Base-by-base conservation (phyloP, 2,797 vertebrate genomes). In the Platyrinchus mystaceus region DNA sequence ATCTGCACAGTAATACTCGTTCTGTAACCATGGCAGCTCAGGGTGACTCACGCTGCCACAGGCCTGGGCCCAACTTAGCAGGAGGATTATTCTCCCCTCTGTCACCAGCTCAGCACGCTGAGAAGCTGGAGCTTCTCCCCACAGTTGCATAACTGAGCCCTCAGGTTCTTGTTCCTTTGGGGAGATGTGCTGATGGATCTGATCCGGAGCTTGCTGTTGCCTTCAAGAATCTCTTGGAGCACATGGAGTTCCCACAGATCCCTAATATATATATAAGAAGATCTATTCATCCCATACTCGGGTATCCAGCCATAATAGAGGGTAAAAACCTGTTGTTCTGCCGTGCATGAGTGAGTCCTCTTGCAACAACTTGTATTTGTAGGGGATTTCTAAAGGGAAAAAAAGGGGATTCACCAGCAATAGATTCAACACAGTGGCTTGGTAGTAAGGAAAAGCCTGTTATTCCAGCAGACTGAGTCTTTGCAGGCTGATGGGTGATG, bases 21-120 rank as follows among this genome's bases (percentile, higher is more conserved):
- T 95, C 89, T 4, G 85, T 96, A 90, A 95, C 96, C 95, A 96
- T 95, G 92, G 95, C 92, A 95, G 93, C 96, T 93, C 62, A 1
- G 87, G 18, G 67, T 95, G 95, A 96, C 90, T 97, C 96, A 96
- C 55, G 8, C 90, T 82, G 95, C 96, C 94, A 92, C 77, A 87
- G 96, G 92, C 94, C 90, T 87, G 53, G 36, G 86, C 86, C 15
- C 14, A 95, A 93, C 85, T 88, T 90, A 95, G 86, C 91, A 87
- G 71, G 24, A 47, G 56, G 73, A 69, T 50, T 60, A 52, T 26
- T 13, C 4, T 9, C 22, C 36, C 28, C 44, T 26, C 80, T 60
- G 27, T 81, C 93, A 73, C 58, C 84, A 73, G 71, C 88, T 84
- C 52, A 66, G 87, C 59, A 14, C 26, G 7, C 73, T 78, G 17